Evolutionary conservation across 2,113 vertebrate species (phyloP).

Genomic region (Ciconia boyciana): DNA sequence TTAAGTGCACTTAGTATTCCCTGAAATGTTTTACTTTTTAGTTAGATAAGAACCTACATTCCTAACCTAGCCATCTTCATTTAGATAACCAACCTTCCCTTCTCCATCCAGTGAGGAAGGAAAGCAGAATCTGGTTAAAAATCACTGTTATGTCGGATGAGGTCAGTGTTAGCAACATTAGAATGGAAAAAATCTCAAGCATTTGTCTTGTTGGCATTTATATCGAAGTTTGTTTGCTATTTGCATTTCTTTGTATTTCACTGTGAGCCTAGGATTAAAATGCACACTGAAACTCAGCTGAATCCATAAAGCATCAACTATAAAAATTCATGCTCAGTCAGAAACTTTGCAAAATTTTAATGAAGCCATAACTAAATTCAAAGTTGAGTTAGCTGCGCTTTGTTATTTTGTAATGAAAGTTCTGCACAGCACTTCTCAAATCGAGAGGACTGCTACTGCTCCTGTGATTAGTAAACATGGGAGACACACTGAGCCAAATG

Average conservation of each 20-base stretch:
- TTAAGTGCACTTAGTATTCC: not conserved
- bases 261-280: conserved; percentile 45
- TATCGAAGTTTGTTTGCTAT: conserved; percentile 43
- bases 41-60: not conserved
- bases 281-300: conserved; percentile 5
- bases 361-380: conserved; percentile 59
- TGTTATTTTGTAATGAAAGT: conserved; percentile 47
- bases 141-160: not conserved
- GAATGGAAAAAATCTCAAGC: conserved; percentile 1
- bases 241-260: conserved; percentile 62
- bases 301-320: conserved; percentile 56
- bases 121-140: conserved; percentile 8
- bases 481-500: not conserved
- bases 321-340: conserved; percentile 53
- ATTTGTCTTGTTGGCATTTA: conserved; percentile 61
- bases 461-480: conserved; percentile 22
- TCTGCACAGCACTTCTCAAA: not conserved
- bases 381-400: conserved; percentile 1
- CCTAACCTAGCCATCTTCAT: not conserved
- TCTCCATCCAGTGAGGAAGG: not conserved
- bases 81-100: not conserved
- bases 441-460: not conserved
- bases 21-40: not conserved
- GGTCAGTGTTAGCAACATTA: not conserved
- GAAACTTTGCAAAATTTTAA: conserved; percentile 60